Conservation (phyloP, 2,888 invertebrate genomes). For the Oscheius myriophilus region DNA sequence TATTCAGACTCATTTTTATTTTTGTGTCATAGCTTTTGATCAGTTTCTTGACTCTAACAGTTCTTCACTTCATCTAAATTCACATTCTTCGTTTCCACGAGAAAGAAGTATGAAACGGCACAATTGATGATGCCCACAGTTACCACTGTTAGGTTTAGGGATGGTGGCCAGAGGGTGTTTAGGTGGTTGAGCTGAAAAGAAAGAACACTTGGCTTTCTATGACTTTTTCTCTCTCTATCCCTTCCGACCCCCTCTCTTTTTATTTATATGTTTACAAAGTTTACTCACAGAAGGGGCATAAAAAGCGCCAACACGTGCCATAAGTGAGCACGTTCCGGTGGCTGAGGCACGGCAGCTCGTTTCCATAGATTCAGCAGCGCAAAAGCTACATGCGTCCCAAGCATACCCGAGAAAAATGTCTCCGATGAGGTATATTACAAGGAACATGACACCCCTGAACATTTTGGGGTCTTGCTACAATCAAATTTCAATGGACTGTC, state of each 20-base stretch:
- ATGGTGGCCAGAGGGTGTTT: slow-evolving; percentile 59
- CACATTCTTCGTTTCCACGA: slow-evolving; percentile 55
- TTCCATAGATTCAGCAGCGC: slow-evolving; percentile 67
- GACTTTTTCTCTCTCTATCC: too few species aligned
- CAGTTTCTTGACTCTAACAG: too few species aligned
- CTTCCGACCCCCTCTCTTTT: too few species aligned
- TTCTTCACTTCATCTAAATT: slow-evolving; percentile 49
- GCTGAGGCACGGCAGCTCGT: slow-evolving; percentile 59
- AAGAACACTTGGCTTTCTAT: too few species aligned
- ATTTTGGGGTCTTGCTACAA: too few species aligned
- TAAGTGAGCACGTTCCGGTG: slow-evolving; percentile 63
- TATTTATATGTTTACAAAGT: too few species aligned
- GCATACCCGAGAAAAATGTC: slow-evolving; percentile 69
- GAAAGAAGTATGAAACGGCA: slow-evolving; percentile 51
- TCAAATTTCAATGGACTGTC: too few species aligned
- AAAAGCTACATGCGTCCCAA: slow-evolving; percentile 69
- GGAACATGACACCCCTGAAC: slow-evolving; percentile 61
- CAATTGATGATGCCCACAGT: slow-evolving; percentile 61
- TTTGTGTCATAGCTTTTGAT: too few species aligned
- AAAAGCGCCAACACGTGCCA: slow-evolving; percentile 66
- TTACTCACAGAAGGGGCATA: slow-evolving; percentile 61
- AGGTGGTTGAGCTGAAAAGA: slow-evolving; percentile 61
- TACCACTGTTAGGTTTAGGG: slow-evolving; percentile 64
- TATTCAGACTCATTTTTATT: too few species aligned
- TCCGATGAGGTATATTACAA: slow-evolving; percentile 64